Conservation (phyloP, 2,797 vertebrate genomes). For the Meriones psammophilus region DNA sequence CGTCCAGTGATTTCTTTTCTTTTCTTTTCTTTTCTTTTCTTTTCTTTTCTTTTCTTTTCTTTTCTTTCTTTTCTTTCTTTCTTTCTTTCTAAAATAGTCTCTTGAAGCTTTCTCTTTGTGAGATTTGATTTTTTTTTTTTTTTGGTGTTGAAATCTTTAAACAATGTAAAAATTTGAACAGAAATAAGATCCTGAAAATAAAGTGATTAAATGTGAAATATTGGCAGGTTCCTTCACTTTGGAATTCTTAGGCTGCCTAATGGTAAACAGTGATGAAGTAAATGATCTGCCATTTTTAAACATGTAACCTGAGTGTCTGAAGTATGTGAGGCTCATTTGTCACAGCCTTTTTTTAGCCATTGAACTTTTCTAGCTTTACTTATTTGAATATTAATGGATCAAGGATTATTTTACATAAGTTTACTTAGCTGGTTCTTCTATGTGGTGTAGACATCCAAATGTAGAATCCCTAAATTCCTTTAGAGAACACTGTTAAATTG, state of each 20-base stretch:
- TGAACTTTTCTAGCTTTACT: conserved; percentile 25
- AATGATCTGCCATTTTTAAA: conserved; percentile 3
- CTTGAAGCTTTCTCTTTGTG: neutral
- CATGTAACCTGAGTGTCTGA: neutral
- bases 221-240: neutral
- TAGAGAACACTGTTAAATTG: neutral
- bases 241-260: neutral
- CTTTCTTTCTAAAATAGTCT: neutral
- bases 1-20: neutral
- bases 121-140: neutral
- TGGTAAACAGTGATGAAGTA: neutral
- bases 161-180: conserved; percentile 27
- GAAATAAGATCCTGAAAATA: conserved; percentile 32
- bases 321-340: conserved; percentile 18
- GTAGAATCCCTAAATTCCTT: conserved; percentile 26
- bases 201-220: conserved; percentile 19
- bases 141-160: conserved; percentile 42
- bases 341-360: conserved; percentile 37
- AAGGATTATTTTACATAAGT: neutral
- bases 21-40: no score
- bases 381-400: conserved; percentile 5
- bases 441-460: conserved; percentile 3
- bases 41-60: no score
- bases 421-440: conserved; percentile 41
- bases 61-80: no score